Percentiles rank a stretch among this genome's conserved stretches.
Evolutionary conservation across 2,113 vertebrate genomes (phyloP).

Genomic region (Nycticebus coucang): DNA sequence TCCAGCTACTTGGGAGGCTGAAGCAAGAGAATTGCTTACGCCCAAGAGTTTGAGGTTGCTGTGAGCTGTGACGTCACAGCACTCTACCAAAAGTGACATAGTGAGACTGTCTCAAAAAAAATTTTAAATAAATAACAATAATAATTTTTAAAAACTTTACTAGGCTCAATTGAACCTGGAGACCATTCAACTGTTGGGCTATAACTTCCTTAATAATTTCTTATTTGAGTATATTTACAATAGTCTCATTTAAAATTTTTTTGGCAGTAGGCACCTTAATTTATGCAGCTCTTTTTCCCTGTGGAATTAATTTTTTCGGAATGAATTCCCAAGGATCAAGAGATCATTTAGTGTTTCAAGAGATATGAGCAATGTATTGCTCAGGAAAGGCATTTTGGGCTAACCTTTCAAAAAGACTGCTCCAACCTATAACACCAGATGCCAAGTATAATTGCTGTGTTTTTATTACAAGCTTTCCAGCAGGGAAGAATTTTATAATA

Average conservation of each 20-base stretch:
- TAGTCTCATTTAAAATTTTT: neutral
- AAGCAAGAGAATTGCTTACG: too few species aligned
- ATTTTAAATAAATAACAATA: too few species aligned
- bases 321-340: neutral
- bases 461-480: slow-evolving; percentile 23
- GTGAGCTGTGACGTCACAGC: too few species aligned
- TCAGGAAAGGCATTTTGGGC: slow-evolving; percentile 17
- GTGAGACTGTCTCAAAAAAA: too few species aligned
- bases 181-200: neutral
- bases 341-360: neutral
- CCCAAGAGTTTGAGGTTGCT: too few species aligned
- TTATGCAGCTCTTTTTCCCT: neutral
- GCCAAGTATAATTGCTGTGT: slow-evolving; percentile 7
- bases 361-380: neutral
- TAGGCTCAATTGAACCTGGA: neutral
- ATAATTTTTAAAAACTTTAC: neutral
- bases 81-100: too few species aligned
- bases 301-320: neutral
- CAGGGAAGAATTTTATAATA: neutral
- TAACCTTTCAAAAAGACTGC: neutral
- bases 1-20: too few species aligned
- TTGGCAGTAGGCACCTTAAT: neutral
- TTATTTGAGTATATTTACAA: neutral
- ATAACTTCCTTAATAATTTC: neutral
- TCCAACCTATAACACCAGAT: neutral